These are phyloP conservation scores for Rattus rattus DNA, from an alignment of 2,113 vertebrate species.

Conservation along the genomic window DNA sequence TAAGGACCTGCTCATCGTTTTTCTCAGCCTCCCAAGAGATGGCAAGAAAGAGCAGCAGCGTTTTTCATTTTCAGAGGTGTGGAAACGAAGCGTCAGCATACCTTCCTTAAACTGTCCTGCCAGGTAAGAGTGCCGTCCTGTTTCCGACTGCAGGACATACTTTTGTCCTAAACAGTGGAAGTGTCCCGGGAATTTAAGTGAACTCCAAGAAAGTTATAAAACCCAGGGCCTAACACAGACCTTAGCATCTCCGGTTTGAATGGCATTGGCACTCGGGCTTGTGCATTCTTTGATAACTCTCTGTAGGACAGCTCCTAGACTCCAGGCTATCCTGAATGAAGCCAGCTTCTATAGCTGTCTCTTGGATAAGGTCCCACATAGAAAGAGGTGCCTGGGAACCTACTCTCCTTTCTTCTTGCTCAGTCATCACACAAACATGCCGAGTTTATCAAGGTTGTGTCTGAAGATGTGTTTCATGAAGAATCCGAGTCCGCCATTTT, in stretches of 20 bases:
- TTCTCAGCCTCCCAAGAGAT: slow-evolving; percentile 41
- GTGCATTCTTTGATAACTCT: not conserved
- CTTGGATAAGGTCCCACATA: not conserved
- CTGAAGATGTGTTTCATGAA: not conserved
- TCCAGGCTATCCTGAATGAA: not conserved
- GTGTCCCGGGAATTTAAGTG: not conserved
- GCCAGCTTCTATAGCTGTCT: not conserved
- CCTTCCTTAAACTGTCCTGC: not conserved
- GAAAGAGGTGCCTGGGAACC: not conserved
- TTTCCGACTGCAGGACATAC: not conserved
- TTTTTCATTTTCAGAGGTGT: not conserved
- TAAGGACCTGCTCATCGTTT: slow-evolving; percentile 33
- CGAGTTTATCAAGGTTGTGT: not conserved
- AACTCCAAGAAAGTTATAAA: not conserved
- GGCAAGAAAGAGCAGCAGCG: not conserved
- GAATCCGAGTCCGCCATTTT: not conserved
- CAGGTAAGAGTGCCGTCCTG: not conserved
- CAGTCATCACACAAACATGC: not conserved
- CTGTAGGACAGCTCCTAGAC: not conserved
- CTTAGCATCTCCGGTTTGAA: not conserved
- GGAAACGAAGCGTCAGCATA: not conserved
- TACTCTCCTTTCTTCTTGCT: not conserved
- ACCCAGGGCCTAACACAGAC: not conserved
- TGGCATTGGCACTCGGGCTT: not conserved
- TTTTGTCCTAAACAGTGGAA: not conserved